A percentile compares a stretch with the other conserved stretches of the same genome.
Evolutionary conservation across 1,140 invertebrate species (phyloP).

Genomic region (Danaus plexippus): DNA sequence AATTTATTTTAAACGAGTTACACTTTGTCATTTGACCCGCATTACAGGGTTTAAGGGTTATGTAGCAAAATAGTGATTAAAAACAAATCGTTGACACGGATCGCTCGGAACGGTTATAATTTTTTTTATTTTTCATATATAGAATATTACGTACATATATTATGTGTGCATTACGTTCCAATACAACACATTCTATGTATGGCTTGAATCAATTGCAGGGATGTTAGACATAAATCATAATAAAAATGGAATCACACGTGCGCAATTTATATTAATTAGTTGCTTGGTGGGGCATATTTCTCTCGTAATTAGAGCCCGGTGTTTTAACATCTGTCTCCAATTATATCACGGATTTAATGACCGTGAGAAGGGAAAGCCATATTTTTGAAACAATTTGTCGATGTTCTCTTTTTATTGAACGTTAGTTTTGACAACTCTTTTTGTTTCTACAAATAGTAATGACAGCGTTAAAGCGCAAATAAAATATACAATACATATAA

Average conservation of each 20-base stretch:
- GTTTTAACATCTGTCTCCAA: conserved; percentile 49
- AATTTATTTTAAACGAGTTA: conserved; percentile 11
- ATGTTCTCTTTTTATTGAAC: too few relatives aligned
- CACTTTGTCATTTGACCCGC: conserved; percentile 18
- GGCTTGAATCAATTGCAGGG: conserved; percentile 3
- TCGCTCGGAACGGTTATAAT: not conserved
- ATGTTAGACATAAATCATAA: conserved; percentile 41
- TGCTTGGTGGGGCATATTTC: conserved; percentile 48
- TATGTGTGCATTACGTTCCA: too few relatives aligned
- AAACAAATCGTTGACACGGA: conserved; percentile 20
- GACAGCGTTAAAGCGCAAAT: too few relatives aligned
- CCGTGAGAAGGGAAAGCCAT: conserved; percentile 38
- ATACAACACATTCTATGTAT: too few relatives aligned
- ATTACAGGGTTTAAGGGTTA: conserved; percentile 10
- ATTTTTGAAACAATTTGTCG: not conserved
- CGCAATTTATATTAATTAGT: conserved; percentile 47
- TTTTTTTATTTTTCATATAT: conserved; percentile 2
- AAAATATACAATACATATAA: too few relatives aligned
- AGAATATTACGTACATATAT: too few relatives aligned
- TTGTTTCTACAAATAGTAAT: too few relatives aligned
- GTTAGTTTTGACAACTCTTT: too few relatives aligned
- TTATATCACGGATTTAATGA: conserved; percentile 40
- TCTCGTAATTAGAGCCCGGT: conserved; percentile 46
- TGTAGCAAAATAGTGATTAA: conserved; percentile 11
- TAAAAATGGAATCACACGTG: conserved; percentile 42